phyloP scores from a whole-genome alignment of 1,140 invertebrate genomes.

The Neuroterus valhalla region DNA sequence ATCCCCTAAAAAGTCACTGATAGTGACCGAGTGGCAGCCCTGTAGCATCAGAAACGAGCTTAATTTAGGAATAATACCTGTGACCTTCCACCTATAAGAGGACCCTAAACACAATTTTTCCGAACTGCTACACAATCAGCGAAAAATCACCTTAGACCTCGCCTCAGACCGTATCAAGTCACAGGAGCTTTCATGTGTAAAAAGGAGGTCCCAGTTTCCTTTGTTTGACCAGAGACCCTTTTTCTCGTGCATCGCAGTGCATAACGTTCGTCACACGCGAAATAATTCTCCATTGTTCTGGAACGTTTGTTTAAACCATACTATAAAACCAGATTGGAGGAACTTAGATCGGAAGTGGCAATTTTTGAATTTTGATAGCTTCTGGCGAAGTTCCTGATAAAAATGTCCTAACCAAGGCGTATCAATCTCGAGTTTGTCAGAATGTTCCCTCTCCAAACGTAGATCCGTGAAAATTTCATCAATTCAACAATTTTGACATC shows the following conservation, averaged over 20 bases:
- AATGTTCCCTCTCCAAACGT: too few relatives aligned
- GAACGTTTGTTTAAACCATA: constrained; percentile 38
- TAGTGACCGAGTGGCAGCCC: too few relatives aligned
- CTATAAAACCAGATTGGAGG: not conserved
- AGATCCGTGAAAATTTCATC: too few relatives aligned
- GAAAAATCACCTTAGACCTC: constrained; percentile 6
- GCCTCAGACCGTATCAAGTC: constrained; percentile 8
- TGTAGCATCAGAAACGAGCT: not conserved
- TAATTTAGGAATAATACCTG: not conserved
- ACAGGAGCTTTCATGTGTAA: constrained; percentile 18
- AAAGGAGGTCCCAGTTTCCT: constrained; percentile 15
- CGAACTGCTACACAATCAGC: not conserved
- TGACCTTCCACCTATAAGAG: not conserved
- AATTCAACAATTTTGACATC: too few relatives aligned
- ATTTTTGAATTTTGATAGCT: constrained; percentile 1
- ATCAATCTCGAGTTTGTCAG: too few relatives aligned
- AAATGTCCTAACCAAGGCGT: not conserved
- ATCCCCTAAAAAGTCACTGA: too few relatives aligned
- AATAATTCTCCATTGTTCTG: constrained; percentile 48
- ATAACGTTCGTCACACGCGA: constrained; percentile 27
- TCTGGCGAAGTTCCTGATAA: not conserved
- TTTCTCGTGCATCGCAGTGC: constrained; percentile 23
- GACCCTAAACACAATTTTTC: not conserved
- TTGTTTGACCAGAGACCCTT: constrained; percentile 16
- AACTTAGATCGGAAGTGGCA: not conserved